Conservation (phyloP, 2,113 vertebrate species). For the Pterocles burchelli region DNA sequence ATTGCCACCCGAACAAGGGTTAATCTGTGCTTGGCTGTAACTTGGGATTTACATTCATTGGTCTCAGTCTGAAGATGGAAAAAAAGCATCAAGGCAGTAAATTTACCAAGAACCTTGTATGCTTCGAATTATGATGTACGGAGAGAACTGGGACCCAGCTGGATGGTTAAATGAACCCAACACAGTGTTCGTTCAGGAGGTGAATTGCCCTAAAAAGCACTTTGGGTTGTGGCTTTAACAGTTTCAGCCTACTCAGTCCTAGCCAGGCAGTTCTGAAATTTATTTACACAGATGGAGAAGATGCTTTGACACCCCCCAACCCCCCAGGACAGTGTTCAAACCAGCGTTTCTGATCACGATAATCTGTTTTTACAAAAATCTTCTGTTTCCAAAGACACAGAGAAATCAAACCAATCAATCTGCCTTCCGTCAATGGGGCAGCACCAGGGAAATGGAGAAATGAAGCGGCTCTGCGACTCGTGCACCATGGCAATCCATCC, state of each 20-base stretch:
- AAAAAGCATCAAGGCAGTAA: background rate
- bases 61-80: background rate
- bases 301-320: background rate
- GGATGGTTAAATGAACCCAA: background rate
- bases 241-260: background rate
- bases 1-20: background rate
- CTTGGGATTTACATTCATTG: background rate
- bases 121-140: background rate
- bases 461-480: background rate
- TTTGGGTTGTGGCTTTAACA: background rate
- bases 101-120: background rate
- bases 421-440: background rate
- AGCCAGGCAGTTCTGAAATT: background rate
- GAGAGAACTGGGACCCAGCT: background rate
- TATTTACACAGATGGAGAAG: background rate
- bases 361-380: background rate
- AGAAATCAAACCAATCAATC: background rate
- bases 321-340: accelerated
- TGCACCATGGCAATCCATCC: background rate
- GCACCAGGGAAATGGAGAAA: background rate
- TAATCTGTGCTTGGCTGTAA: background rate
- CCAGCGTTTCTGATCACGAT: too few species aligned
- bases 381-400: background rate
- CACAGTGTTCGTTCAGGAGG: background rate
- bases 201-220: background rate